These are phyloP conservation scores for Homalodisca vitripennis DNA, from an alignment of 1,140 invertebrate genomes.

Conservation along the genomic window DNA sequence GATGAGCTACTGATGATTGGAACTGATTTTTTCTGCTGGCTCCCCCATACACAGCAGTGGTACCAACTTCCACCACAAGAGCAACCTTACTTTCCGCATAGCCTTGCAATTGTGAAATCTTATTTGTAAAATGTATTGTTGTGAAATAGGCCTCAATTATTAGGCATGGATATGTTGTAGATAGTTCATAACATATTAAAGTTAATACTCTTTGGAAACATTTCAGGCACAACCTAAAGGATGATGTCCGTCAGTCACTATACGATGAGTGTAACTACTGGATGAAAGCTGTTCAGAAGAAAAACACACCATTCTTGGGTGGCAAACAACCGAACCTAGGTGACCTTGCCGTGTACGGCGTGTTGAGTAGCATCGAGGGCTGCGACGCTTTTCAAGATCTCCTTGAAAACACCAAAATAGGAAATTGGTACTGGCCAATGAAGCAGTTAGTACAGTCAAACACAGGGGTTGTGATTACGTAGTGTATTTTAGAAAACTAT, in stretches of 20 bases:
- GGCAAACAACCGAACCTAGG: slow-evolving; percentile 87
- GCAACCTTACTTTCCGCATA: too few species aligned
- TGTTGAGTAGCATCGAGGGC: slow-evolving; percentile 93
- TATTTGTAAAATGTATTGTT: too few species aligned
- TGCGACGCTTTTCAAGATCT: slow-evolving; percentile 89
- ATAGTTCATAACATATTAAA: too few species aligned
- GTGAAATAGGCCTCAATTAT: too few species aligned
- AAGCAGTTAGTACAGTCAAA: slow-evolving; percentile 17
- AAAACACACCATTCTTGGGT: slow-evolving; percentile 74
- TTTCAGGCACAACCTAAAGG: slow-evolving; percentile 75
- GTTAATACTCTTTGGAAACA: too few species aligned
- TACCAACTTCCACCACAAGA: too few species aligned
- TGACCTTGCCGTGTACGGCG: slow-evolving; percentile 91
- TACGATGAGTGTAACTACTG: slow-evolving; percentile 88
- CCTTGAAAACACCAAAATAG: slow-evolving; percentile 68
- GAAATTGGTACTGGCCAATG: slow-evolving; percentile 51
- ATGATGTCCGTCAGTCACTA: slow-evolving; percentile 85
- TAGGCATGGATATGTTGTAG: too few species aligned
- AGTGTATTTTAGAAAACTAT: too few species aligned
- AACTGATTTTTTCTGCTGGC: too few species aligned
- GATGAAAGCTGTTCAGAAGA: slow-evolving; percentile 67
- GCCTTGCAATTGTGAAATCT: too few species aligned
- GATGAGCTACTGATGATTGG: too few species aligned
- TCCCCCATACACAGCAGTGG: too few species aligned
- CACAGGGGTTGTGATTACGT: neutral